Base-by-base conservation (phyloP, 2,113 vertebrate genomes). In the Leuciscus idus region DNA sequence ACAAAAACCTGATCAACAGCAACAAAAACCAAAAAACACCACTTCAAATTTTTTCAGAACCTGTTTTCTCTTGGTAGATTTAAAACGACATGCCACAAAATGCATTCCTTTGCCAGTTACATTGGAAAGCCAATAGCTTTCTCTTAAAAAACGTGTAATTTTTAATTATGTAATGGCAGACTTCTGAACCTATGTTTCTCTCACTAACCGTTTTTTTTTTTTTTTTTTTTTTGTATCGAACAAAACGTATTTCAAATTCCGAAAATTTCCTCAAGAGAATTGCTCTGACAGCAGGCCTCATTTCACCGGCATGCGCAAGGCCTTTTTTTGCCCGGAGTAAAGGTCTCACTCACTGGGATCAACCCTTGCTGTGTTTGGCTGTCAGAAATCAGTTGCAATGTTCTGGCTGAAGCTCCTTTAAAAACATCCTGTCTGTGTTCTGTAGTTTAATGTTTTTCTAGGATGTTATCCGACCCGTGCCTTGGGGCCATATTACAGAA, bases 351-450 rank as follows among this genome's bases (percentile, higher is more conserved):
- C 75, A 21, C n/a, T 77, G 48, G 48, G 46, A 28, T 77, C 50
- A 75, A 77, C 50, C 28, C 0, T 33, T 55, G 46, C 10, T 1
- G 50, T 30, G 75, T 77, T 77, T 77, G 48, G 74, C 74, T 55
- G 75, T 55, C 75, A 55, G 21, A 76, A 23, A 43, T 77, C 75
- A 77, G 48, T 55, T 77, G 48, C 6, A 30, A 77, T 21, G 10
- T 76, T 76, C 43, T 48, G 26, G n/a, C 74, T 76, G 43, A 52
- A 52, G 15, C 23, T 50, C 28, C 46, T 52, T 30, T 55, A 55
- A 77, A 77, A 55, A 55, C 75, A 30, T 77, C 75, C 75, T 55
- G 11, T 5, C 23, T 12, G 6, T 26, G 43, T 74, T 48, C 23
- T 46, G 39, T 12, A 13, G 6, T n/a, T 46, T 73, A 4, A 12